These are phyloP conservation scores for Etheostoma nigrum DNA, from an alignment of 2,797 vertebrate species.

Conservation along the genomic window DNA sequence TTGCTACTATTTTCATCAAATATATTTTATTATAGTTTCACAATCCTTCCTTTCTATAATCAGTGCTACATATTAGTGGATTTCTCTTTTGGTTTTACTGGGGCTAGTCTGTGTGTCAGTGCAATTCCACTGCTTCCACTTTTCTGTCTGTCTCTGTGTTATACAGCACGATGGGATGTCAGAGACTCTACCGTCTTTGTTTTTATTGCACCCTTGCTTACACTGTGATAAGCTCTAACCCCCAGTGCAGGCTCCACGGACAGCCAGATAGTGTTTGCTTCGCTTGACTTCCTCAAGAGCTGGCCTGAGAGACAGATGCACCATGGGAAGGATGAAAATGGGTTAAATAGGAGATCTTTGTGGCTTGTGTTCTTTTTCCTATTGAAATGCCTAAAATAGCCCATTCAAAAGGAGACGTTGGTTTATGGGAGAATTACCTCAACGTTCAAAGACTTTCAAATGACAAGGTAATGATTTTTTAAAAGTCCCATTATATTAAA, in stretches of 20 bases:
- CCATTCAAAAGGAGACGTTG: slow-evolving; percentile 27
- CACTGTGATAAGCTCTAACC: slow-evolving; percentile 62
- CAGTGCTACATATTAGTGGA: not conserved
- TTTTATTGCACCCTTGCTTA: slow-evolving; percentile 64
- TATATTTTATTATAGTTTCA: slow-evolving; percentile 1
- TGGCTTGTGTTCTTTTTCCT: slow-evolving; percentile 37
- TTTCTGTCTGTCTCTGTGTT: slow-evolving; percentile 30
- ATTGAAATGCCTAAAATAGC: slow-evolving; percentile 43
- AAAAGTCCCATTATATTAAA: too few relatives aligned
- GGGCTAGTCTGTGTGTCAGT: slow-evolving; percentile 20
- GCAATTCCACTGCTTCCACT: slow-evolving; percentile 14
- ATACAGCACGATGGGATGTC: slow-evolving; percentile 48
- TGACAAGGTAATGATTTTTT: too few relatives aligned
- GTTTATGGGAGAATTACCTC: too few relatives aligned
- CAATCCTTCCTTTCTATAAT: slow-evolving; percentile 11
- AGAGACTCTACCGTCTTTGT: slow-evolving; percentile 53
- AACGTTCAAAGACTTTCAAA: not conserved
- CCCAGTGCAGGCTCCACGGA: slow-evolving; percentile 42
- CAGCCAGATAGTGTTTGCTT: slow-evolving; percentile 76
- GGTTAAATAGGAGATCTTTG: slow-evolving; percentile 34
- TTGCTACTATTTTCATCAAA: slow-evolving; percentile 5
- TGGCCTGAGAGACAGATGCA: slow-evolving; percentile 70
- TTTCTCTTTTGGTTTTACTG: slow-evolving; percentile 17
- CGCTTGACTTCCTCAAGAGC: slow-evolving; percentile 69
- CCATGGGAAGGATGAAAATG: slow-evolving; percentile 45